Base-by-base conservation (phyloP, 2,113 vertebrate genomes). In the Cyphomyrus plagiostoma region DNA sequence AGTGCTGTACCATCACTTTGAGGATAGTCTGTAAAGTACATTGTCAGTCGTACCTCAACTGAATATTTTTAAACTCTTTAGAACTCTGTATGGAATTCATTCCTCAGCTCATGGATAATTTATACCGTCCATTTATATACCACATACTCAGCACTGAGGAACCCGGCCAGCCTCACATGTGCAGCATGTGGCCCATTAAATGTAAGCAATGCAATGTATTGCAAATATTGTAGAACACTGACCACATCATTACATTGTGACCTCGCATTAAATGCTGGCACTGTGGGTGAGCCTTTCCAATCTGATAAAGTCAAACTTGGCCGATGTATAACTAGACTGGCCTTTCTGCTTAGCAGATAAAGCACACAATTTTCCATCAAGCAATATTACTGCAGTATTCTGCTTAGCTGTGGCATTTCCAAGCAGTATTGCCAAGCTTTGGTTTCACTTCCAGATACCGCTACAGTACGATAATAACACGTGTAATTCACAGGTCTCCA, bases 41-140 rank as follows among this genome's bases (percentile, higher is more conserved):
- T 50, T n/a, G 83, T 86, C 45, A 49, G 83, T 80, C 15, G 83
- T 49, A 26, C 45, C 83, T 86, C 83, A 26, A n/a, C 39, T 84
- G 21, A 70, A 70, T 70, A 70, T 70, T 70, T 70, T 70, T 70
- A 70, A 30, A 70, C 62, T 30, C 62, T 30, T 70, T 70, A 70
- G n/a, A 70, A 70, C 62, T 66, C 62, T 30, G 82, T 30, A 26
- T 50, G 48, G 48, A 86, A 86, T 50, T 86, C 45, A 30, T 86
- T 86, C 83, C 83, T 13, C n/a, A 86, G 83, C 83, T 86, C 46
- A 49, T 86, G 83, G 83, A 86, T 86, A 86, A 86, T 86, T 86
- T 86, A 86, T 86, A 49, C 35, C 35, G 3, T 80, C 30, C 35
- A 80, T 80, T 80, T 80, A 42, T 80, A 80, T 80, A 80, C 21